Base-by-base conservation (phyloP, 2,113 vertebrate genomes). In the Oriolus oriolus region DNA sequence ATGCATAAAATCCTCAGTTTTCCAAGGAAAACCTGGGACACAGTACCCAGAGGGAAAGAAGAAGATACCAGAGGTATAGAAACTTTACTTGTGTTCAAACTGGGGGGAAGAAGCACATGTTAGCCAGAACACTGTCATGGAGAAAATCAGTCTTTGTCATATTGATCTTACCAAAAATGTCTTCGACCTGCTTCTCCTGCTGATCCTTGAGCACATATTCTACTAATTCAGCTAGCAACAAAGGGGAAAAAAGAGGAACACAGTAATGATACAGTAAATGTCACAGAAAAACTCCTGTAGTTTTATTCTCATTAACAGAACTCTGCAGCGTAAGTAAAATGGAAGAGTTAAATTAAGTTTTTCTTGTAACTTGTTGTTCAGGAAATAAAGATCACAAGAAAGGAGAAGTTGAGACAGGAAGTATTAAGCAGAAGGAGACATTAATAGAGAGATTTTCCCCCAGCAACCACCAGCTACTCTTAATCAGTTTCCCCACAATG, bases 141-240 rank as follows among this genome's bases (percentile, higher is more conserved):
- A 83, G 61, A 74, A 92, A 94, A 47, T 61, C 10, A 44, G 31
- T 22, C 41, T 88, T 74, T 68, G 64, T 15, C 33, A 41, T 22
- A 54, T 27, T 22, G 82, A 39, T 78, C 97, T 98, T 97, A 98
- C 98, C 97, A 92, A 98, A 98, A 84, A 79, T 64, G 61, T 98
- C 97, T 94, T 97, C 97, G 35, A 85, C 82, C 8, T 93, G 95
- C 59, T 95, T 96, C 33, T 98, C 98, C 52, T 96, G 93, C 4
- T 95, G 94, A 87, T 98, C 98, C 93, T 98, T 95, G 74, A 98
- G 97, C 45, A 98, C 94, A 14, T 98, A 98, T 66, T 98, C 97
- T 79, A 97, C 98, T 91, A 98, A 91, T 89, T 93, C 97, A 90
- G 98, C 98, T 98, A 91, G 22, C 31, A 94, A 80, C 63, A 63